Conservation (phyloP, 1,140 invertebrate species). For the Bombus balteatus region DNA sequence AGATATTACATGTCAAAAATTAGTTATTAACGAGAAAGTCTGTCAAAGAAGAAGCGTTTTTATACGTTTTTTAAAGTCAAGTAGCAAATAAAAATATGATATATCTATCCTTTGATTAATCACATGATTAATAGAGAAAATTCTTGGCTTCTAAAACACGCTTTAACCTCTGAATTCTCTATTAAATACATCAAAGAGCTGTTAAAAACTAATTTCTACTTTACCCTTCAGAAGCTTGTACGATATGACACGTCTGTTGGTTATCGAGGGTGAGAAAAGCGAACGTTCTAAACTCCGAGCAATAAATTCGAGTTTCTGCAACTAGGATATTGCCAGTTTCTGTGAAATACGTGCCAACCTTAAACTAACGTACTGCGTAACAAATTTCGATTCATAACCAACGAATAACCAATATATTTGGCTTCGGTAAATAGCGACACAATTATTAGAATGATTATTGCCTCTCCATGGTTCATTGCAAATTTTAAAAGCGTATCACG, state of each 20-base stretch:
- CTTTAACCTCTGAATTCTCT: background rate
- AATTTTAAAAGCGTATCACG: background rate
- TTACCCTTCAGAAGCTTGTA: background rate
- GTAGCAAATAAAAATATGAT: background rate
- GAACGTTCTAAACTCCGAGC: conserved; percentile 9
- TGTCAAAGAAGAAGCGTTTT: background rate
- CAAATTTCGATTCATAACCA: background rate
- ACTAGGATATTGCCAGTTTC: background rate
- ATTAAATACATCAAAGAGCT: background rate
- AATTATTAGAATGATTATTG: background rate
- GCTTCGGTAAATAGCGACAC: background rate
- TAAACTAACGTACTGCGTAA: background rate
- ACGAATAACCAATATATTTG: background rate
- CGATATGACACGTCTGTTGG: background rate
- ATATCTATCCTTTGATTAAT: background rate
- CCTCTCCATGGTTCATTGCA: too few relatives aligned
- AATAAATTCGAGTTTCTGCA: background rate
- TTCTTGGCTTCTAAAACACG: background rate
- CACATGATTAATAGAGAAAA: background rate
- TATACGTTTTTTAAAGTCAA: background rate
- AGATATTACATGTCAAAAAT: too few relatives aligned
- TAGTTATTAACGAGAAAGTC: background rate
- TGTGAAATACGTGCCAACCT: background rate
- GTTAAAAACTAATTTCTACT: background rate
- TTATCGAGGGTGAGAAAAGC: background rate